Percentiles rank a stretch among this genome's conserved stretches.
These are phyloP conservation scores for Ctenosaura bakeri DNA, from an alignment of 2,797 vertebrate genomes.

Conservation along the genomic window DNA sequence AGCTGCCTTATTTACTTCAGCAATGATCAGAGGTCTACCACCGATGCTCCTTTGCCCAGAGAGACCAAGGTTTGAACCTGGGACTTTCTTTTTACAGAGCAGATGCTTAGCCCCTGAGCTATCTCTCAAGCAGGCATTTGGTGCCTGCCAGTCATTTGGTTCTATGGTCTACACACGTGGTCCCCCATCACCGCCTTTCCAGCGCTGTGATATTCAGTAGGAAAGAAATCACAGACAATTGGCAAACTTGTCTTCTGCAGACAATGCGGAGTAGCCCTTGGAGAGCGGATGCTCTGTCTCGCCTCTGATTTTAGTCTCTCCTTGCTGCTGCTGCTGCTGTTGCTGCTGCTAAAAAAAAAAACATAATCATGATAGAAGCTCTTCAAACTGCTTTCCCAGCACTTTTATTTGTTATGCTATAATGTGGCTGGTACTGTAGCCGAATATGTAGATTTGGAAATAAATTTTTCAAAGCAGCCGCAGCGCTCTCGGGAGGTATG, in stretches of 20 bases:
- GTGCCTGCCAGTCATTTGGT: neutral
- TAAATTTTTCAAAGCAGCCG: constrained; percentile 69
- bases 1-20: neutral
- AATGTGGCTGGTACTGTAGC: constrained; percentile 59
- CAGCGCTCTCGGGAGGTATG: constrained; percentile 53
- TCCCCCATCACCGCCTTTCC: neutral
- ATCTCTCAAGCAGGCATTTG: neutral
- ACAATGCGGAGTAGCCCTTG: neutral
- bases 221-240: neutral
- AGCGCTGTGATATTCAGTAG: neutral
- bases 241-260: neutral
- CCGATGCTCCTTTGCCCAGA: neutral
- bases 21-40: neutral
- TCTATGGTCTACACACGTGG: neutral
- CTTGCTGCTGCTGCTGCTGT: neutral
- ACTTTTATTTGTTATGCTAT: constrained; percentile 70
- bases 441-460: constrained; percentile 74
- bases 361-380: constrained; percentile 42
- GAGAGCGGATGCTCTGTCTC: neutral
- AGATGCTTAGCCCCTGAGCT: no score
- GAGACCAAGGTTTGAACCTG: neutral
- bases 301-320: constrained; percentile 5
- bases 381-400: constrained; percentile 67
- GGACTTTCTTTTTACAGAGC: neutral
- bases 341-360: constrained; percentile 10